phyloP scores from a whole-genome alignment of 1,140 invertebrate species.

The Drosophila seguyi region DNA sequence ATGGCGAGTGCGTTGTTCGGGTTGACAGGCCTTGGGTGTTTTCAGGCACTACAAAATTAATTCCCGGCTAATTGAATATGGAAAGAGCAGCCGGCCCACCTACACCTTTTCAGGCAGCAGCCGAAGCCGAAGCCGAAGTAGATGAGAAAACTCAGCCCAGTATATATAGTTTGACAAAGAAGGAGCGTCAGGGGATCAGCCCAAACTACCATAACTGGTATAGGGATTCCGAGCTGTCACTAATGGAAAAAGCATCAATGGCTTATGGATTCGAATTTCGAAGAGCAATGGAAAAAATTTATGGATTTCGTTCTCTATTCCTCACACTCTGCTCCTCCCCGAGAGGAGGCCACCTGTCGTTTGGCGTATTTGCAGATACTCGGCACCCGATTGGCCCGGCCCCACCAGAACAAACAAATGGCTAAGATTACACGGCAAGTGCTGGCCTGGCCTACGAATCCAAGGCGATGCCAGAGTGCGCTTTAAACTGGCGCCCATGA shows the following conservation, averaged over 20 bases:
- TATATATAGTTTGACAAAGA: constrained; percentile 11
- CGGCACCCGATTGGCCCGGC: not conserved
- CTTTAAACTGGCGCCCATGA: constrained; percentile 78
- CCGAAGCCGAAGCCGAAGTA: constrained; percentile 37
- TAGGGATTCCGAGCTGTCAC: constrained; percentile 48
- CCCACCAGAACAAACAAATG: constrained; percentile 43
- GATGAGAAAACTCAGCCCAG: constrained; percentile 16
- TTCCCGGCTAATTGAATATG: constrained; percentile 73
- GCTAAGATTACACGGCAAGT: constrained; percentile 62
- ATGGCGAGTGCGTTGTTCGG: constrained; percentile 49
- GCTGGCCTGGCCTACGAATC: constrained; percentile 45
- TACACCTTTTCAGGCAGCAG: constrained; percentile 7
- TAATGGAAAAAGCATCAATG: constrained; percentile 82
- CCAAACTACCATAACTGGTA: constrained; percentile 28
- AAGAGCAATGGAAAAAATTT: constrained; percentile 71
- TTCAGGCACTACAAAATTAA: constrained; percentile 61
- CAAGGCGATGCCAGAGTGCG: constrained; percentile 41
- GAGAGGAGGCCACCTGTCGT: constrained; percentile 39
- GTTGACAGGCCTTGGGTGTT: constrained; percentile 19
- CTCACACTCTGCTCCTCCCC: constrained; percentile 8
- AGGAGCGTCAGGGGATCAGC: constrained; percentile 14
- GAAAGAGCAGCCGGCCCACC: constrained; percentile 8
- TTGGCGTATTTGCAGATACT: constrained; percentile 55
- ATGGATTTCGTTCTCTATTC: constrained; percentile 67
- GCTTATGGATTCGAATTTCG: constrained; percentile 68